These are phyloP conservation scores for Anticlea derivata DNA, from an alignment of 2,888 invertebrate species.

Conservation along the genomic window DNA sequence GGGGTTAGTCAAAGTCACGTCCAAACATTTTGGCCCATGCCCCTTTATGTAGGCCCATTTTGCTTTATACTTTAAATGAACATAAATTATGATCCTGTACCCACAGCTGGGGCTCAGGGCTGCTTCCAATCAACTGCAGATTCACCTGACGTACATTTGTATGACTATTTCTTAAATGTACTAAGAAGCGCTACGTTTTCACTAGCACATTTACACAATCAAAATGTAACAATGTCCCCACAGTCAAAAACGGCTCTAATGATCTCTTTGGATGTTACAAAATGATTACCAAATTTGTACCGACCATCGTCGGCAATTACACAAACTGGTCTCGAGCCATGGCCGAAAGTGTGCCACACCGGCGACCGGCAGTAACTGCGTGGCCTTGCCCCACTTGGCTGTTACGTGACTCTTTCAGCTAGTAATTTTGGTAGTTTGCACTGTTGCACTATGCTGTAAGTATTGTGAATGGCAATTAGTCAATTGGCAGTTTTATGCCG, in stretches of 20 bases:
- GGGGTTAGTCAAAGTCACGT: no score
- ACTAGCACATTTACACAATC: constrained; percentile 6
- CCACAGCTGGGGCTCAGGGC: no score
- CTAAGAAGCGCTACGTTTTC: no score
- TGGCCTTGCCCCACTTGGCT: constrained; percentile 62
- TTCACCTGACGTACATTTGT: no score
- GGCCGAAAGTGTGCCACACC: constrained; percentile 64
- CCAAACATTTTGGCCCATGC: no score
- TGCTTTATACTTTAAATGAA: no score
- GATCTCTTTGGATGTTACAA: constrained; percentile 42
- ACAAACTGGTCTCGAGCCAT: constrained; percentile 43
- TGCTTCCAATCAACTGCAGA: no score
- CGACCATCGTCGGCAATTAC: constrained; percentile 43
- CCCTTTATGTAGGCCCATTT: no score
- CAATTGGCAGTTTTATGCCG: constrained; percentile 8
- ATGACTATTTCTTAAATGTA: no score
- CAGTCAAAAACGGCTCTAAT: constrained; percentile 30
- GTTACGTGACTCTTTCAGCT: constrained; percentile 34
- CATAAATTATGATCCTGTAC: no score
- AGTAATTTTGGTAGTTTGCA: constrained; percentile 24
- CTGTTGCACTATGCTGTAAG: constrained; percentile 18
- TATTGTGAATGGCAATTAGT: constrained; percentile 21
- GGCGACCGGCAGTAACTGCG: constrained; percentile 47
- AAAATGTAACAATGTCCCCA: constrained; percentile 16
- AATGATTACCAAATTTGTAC: constrained; percentile 37